Evolutionary conservation across 2,888 invertebrate genomes (phyloP).

Genomic region (Heliconius charithonia): DNA sequence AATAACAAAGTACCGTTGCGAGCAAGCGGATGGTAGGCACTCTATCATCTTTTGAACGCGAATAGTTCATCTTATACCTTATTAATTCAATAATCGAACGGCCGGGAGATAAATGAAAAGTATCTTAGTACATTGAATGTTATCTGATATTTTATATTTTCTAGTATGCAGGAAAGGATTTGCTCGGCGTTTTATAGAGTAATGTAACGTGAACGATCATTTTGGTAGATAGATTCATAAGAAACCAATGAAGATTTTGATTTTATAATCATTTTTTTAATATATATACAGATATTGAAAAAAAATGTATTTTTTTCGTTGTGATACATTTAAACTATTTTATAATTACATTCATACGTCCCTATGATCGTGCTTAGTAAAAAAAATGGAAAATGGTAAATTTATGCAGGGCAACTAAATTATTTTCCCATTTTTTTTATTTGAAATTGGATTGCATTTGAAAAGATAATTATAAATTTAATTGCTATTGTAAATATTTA

Average conservation of each 20-base stretch:
- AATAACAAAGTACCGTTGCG: slow-evolving; percentile 25
- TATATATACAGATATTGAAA: neutral
- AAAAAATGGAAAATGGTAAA: no score
- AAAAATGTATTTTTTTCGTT: neutral
- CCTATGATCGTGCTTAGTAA: no score
- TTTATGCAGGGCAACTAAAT: no score
- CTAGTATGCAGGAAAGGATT: slow-evolving; percentile 11
- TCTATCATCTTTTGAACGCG: slow-evolving; percentile 29
- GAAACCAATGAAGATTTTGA: neutral
- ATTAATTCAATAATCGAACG: slow-evolving; percentile 33
- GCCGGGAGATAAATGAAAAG: slow-evolving; percentile 29
- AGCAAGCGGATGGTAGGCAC: slow-evolving; percentile 17
- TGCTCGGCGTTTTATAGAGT: neutral
- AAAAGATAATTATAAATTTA: neutral
- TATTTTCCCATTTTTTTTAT: no score
- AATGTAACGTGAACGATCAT: neutral
- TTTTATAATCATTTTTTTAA: neutral
- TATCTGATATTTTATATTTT: slow-evolving; percentile 24
- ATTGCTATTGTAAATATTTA: neutral
- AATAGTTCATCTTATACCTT: slow-evolving; percentile 34
- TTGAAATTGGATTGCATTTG: neutral
- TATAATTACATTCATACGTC: neutral
- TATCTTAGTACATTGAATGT: slow-evolving; percentile 25
- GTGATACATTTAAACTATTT: neutral
- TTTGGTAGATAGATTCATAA: neutral